phyloP scores from a whole-genome alignment of 2,113 vertebrate species.

The Cinclus mexicanus region DNA sequence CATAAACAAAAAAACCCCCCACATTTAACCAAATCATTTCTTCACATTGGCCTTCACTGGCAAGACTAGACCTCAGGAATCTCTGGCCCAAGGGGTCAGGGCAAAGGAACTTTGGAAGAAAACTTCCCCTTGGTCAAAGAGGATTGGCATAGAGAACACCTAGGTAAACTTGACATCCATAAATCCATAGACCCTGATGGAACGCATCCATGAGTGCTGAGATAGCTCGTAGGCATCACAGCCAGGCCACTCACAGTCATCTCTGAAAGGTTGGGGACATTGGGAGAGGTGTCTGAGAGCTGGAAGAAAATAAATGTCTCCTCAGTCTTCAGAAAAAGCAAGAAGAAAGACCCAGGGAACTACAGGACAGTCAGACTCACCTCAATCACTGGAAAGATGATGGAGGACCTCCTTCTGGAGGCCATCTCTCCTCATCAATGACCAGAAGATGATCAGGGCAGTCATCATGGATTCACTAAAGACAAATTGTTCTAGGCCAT shows the following conservation, averaged over 20 bases:
- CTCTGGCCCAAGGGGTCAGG: background rate
- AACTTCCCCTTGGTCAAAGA: background rate
- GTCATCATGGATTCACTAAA: background rate
- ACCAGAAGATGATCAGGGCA: background rate
- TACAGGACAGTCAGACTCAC: background rate
- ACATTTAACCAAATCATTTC: background rate
- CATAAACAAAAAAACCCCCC: too few species aligned
- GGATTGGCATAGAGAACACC: background rate
- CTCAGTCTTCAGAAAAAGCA: background rate
- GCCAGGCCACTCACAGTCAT: background rate
- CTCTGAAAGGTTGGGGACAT: rapidly evolving
- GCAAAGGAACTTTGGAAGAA: background rate
- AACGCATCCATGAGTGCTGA: background rate
- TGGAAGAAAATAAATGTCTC: background rate
- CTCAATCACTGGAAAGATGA: background rate
- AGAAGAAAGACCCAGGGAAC: background rate
- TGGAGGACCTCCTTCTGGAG: background rate
- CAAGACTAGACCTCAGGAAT: background rate
- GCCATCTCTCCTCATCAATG: background rate
- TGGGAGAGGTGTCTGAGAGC: background rate
- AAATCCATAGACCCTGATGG: background rate
- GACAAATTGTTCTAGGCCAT: background rate
- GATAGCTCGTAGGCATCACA: background rate
- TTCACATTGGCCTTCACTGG: rapidly evolving
- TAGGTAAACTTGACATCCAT: background rate